Percentiles rank a stretch among this genome's conserved stretches.
phyloP scores from a whole-genome alignment of 2,888 invertebrate genomes.

The Polyploca ridens region DNA sequence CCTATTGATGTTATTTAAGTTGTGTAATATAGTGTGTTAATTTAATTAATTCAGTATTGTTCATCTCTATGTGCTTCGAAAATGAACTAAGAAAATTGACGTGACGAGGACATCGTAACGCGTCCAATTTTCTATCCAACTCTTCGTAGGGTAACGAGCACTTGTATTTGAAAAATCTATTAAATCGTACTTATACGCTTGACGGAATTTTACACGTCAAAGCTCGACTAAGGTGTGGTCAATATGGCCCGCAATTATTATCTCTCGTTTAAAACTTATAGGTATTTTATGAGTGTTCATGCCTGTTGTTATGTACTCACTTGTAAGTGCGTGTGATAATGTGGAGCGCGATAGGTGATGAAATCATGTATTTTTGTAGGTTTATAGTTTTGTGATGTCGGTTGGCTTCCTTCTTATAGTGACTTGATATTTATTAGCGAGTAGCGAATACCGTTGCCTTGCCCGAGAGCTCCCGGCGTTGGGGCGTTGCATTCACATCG shows the following conservation, averaged over 20 bases:
- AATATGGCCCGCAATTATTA: background rate
- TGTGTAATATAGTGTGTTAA: slow-evolving; percentile 35
- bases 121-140: background rate
- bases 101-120: background rate
- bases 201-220: background rate
- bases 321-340: slow-evolving; percentile 20
- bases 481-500: slow-evolving; percentile 31
- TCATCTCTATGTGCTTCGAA: slow-evolving; percentile 29
- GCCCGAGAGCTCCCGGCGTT: slow-evolving; percentile 56
- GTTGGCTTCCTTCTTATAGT: slow-evolving; percentile 58
- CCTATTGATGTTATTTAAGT: slow-evolving; percentile 16
- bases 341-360: slow-evolving; percentile 32
- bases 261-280: background rate
- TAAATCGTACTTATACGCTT: background rate
- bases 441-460: slow-evolving; percentile 63
- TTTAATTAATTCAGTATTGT: slow-evolving; percentile 53
- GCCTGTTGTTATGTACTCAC: slow-evolving; percentile 20
- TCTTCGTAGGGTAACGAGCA: background rate
- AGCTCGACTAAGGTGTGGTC: background rate
- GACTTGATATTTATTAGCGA: slow-evolving; percentile 40
- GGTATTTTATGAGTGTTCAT: slow-evolving; percentile 1
- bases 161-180: background rate
- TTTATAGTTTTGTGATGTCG: slow-evolving; percentile 51
- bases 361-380: slow-evolving; percentile 62
- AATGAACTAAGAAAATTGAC: slow-evolving; percentile 29